These are phyloP conservation scores for Moxostoma hubbsi DNA, from an alignment of 2,797 vertebrate species.

Conservation along the genomic window DNA sequence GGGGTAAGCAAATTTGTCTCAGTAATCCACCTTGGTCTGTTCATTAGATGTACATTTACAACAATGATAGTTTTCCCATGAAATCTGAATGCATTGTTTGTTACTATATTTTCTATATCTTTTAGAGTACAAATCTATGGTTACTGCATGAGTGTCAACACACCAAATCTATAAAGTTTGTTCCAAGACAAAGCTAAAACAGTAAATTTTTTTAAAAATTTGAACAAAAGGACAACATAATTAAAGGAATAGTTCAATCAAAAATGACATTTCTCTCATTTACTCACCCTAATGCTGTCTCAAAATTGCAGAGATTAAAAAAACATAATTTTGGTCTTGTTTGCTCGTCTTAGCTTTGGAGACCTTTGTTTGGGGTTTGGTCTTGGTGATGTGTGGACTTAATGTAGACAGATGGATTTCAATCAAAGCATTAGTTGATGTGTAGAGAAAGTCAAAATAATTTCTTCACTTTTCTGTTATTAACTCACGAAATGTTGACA, in stretches of 20 bases:
- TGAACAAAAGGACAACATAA: too few species aligned
- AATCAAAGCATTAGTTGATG: slow-evolving; percentile 27
- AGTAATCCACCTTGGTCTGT: not conserved
- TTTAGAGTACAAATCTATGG: not conserved
- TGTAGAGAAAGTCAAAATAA: slow-evolving; percentile 12
- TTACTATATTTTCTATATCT: not conserved
- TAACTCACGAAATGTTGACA: slow-evolving; percentile 34
- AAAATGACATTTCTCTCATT: too few species aligned
- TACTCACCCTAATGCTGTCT: too few species aligned
- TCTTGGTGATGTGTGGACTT: not conserved
- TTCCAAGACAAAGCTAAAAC: too few species aligned
- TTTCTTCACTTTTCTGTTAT: slow-evolving; percentile 17
- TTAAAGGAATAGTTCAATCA: not conserved
- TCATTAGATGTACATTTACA: not conserved
- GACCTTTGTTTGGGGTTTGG: not conserved
- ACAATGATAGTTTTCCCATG: not conserved
- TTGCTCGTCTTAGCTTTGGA: not conserved
- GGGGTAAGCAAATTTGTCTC: not conserved
- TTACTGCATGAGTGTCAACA: too few species aligned
- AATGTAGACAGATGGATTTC: slow-evolving; percentile 30
- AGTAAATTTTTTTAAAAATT: too few species aligned
- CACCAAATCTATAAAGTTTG: too few species aligned
- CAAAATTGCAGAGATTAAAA: too few species aligned
- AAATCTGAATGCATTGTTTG: not conserved
- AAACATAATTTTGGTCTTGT: too few species aligned